Evolutionary conservation across 37 sponge, comb jelly and placozoan species (phyloP), one percentile per base, ranked within the genome.

Genomic region (Oopsacas minuta): DNA sequence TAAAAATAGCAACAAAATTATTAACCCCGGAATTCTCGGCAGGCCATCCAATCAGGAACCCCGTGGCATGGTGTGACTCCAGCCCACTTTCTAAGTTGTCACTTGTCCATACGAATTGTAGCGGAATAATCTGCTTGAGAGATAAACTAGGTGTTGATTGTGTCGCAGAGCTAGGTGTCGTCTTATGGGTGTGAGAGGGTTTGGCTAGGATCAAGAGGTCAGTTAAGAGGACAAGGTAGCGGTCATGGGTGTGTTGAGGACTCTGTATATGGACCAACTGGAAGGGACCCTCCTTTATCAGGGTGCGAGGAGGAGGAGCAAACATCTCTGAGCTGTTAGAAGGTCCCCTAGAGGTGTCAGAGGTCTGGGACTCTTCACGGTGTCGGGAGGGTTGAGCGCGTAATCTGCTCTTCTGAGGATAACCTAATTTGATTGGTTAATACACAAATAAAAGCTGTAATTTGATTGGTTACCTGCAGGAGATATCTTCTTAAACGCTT

Each of bases 21-120:
- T n/a, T 61, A n/a, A 61, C 75, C 22, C 75, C 75, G 17, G 75
- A 61, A 34, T 61, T 61, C 75, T 61, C 75, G 3, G 75, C 20
- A 3, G 75, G 75, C 75, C 75, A 61, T 25, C 75, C 75, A 61
- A 61, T 61, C 75, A 61, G 75, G 22, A 61, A 61, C 32, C 75
- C 75, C 32, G 5, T 3, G 5, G 75, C 75, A 25, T 10, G 3
- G 75, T 61, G 28, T 34, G 75, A 25, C 28, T n/a, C 75, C 1
- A 61, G 30, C 7, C 30, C 75, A 5, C 7, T 25, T n/a, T 61
- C 75, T 3, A 61, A 34, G 32, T 3, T 10, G 28, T 61, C 75
- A n/a, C 75, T 20, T 25, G 75, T 61, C 75, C 75, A 61, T 34
- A 61, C 75, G 75, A 61, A 61, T n/a, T 61, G 75, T 3, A 61